These are phyloP conservation scores for Diarsia rubi DNA, from an alignment of 2,888 invertebrate species.

Conservation along the genomic window DNA sequence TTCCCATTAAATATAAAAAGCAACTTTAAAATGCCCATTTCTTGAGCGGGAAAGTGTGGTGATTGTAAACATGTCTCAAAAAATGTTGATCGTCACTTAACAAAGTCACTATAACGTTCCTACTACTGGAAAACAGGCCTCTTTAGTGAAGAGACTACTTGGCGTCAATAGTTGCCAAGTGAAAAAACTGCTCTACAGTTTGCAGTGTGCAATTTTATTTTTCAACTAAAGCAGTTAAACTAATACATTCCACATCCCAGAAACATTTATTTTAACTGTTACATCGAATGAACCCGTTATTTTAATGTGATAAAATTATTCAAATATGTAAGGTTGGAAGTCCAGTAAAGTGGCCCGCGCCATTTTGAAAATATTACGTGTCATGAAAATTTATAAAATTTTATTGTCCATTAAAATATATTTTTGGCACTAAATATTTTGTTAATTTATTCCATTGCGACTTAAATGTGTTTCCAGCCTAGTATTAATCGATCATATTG, in stretches of 20 bases:
- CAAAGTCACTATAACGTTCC: not conserved
- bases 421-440: slow-evolving; percentile 30
- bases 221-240: slow-evolving; percentile 61
- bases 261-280: slow-evolving; percentile 63
- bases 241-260: slow-evolving; percentile 77
- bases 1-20: not conserved
- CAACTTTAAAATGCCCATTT: not conserved
- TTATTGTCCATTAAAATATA: slow-evolving; percentile 6
- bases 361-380: slow-evolving; percentile 40
- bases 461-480: slow-evolving; percentile 73
- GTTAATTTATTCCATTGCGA: slow-evolving; percentile 16
- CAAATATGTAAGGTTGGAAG: slow-evolving; percentile 62
- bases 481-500: slow-evolving; percentile 79
- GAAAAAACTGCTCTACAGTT: slow-evolving; percentile 55
- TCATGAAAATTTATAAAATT: slow-evolving; percentile 15
- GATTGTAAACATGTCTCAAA: not conserved
- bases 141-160: not conserved
- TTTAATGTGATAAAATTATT: slow-evolving; percentile 62
- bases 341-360: slow-evolving; percentile 48
- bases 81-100: not conserved
- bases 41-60: not conserved
- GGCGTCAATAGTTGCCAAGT: slow-evolving; percentile 14
- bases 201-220: slow-evolving; percentile 82
- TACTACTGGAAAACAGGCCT: not conserved
- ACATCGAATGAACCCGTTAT: slow-evolving; percentile 50